Evolutionary conservation across 2,888 invertebrate genomes (phyloP).

Genomic region (Agrilus cyanescens): DNA sequence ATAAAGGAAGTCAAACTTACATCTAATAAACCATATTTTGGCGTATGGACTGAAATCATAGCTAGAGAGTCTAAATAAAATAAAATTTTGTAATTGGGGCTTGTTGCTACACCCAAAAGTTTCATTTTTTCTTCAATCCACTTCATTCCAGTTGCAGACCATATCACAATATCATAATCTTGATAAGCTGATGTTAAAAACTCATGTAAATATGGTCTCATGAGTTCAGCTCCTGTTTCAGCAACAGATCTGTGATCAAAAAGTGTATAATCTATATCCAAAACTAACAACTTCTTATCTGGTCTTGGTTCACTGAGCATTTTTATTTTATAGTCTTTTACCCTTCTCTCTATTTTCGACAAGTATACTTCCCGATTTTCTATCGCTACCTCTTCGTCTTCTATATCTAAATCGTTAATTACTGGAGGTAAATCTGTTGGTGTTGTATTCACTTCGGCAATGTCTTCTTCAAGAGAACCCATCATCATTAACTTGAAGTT

Average conservation of each 20-base stretch:
- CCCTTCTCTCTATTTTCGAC: constrained; percentile 71
- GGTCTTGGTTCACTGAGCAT: constrained; percentile 70
- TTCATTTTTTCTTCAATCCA: constrained; percentile 98
- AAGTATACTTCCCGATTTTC: constrained; percentile 58
- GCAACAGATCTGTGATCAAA: constrained; percentile 93
- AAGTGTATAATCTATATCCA: constrained; percentile 93
- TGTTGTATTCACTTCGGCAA: constrained; percentile 67
- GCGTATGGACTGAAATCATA: constrained; percentile 89
- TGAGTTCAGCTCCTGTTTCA: constrained; percentile 72
- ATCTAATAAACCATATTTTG: constrained; percentile 84
- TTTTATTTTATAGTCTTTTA: constrained; percentile 72
- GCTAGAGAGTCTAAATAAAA: constrained; percentile 86
- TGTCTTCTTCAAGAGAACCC: constrained; percentile 88
- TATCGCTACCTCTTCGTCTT: constrained; percentile 67
- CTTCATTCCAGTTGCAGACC: constrained; percentile 98
- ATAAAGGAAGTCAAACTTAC: constrained; percentile 40
- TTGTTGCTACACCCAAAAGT: constrained; percentile 70
- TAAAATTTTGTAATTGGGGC: constrained; percentile 79
- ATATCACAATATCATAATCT: constrained; percentile 92
- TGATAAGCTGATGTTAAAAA: constrained; percentile 79
- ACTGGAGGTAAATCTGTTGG: constrained; percentile 78
- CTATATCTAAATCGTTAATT: constrained; percentile 84
- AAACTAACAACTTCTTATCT: constrained; percentile 79
- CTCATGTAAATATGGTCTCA: constrained; percentile 92
- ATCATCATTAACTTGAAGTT: constrained; percentile 95